These are phyloP conservation scores for Pseudorhombus dupliciocellatus DNA, from an alignment of 2,113 vertebrate species.

Conservation along the genomic window DNA sequence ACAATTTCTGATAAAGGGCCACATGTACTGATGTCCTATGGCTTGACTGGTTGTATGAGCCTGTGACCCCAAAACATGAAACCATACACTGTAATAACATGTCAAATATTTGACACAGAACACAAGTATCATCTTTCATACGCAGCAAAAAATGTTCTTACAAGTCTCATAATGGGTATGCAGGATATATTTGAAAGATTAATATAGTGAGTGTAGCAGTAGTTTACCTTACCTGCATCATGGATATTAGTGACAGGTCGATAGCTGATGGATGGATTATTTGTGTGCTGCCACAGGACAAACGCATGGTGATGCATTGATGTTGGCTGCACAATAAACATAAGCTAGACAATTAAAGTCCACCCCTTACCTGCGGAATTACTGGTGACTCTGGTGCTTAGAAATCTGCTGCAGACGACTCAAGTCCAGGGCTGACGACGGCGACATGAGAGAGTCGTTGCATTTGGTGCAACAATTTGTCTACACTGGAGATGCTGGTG, in stretches of 20 bases:
- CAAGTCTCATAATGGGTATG: no score
- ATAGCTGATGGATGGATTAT: neutral
- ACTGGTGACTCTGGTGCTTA: slow-evolving; percentile 27
- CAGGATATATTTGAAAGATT: neutral
- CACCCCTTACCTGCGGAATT: slow-evolving; percentile 63
- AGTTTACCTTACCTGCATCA: neutral
- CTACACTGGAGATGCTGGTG: slow-evolving; percentile 48
- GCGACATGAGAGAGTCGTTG: slow-evolving; percentile 28
- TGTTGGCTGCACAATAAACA: slow-evolving; percentile 11
- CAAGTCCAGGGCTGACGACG: slow-evolving; percentile 27
- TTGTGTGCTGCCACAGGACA: slow-evolving; percentile 5
- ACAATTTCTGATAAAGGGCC: neutral
- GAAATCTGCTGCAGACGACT: slow-evolving; percentile 24
- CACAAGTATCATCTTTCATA: neutral
- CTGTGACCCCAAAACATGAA: slow-evolving; percentile 5
- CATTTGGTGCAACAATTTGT: slow-evolving; percentile 68
- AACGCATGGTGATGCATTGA: slow-evolving; percentile 18
- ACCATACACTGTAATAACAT: neutral
- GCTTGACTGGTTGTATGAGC: neutral
- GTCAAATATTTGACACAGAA: neutral
- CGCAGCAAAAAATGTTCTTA: no score
- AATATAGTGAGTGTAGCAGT: neutral
- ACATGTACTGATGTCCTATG: neutral
- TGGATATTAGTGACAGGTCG: neutral
- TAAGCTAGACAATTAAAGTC: neutral